A percentile compares a stretch with the other conserved stretches of the same genome.
phyloP scores from a whole-genome alignment of 2,113 vertebrate species.

The Antigone vipio region DNA sequence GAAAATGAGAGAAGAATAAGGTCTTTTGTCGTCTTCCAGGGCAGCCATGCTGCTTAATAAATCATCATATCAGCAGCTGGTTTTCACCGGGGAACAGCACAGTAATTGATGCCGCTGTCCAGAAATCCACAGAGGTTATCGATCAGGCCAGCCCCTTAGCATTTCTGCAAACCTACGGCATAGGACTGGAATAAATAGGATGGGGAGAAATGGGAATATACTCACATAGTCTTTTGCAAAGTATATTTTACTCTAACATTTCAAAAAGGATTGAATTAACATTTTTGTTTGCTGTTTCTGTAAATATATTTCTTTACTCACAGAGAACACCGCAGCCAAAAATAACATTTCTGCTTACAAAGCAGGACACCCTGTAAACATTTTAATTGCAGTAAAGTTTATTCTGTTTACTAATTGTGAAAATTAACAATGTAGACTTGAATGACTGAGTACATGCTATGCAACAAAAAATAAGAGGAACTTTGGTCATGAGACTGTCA shows the following conservation, averaged over 20 bases:
- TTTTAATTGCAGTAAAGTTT: background rate
- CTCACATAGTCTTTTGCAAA: background rate
- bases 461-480: background rate
- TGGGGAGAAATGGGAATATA: background rate
- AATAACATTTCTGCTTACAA: background rate
- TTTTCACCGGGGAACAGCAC: background rate
- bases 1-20: slow-evolving; percentile 45
- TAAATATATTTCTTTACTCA: background rate
- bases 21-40: slow-evolving; percentile 35
- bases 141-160: background rate
- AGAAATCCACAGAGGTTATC: background rate
- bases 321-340: background rate
- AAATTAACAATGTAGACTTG: background rate
- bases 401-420: background rate
- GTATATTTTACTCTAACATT: background rate
- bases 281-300: background rate
- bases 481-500: background rate
- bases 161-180: background rate
- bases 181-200: background rate
- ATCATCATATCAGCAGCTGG: slow-evolving; percentile 55
- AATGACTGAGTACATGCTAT: background rate
- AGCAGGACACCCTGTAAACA: background rate
- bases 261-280: background rate
- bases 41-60: slow-evolving; percentile 44
- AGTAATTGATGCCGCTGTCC: slow-evolving; percentile 14